These are phyloP conservation scores for Trematocara stigmaticum DNA, from an alignment of 2,113 vertebrate genomes.

Conservation along the genomic window DNA sequence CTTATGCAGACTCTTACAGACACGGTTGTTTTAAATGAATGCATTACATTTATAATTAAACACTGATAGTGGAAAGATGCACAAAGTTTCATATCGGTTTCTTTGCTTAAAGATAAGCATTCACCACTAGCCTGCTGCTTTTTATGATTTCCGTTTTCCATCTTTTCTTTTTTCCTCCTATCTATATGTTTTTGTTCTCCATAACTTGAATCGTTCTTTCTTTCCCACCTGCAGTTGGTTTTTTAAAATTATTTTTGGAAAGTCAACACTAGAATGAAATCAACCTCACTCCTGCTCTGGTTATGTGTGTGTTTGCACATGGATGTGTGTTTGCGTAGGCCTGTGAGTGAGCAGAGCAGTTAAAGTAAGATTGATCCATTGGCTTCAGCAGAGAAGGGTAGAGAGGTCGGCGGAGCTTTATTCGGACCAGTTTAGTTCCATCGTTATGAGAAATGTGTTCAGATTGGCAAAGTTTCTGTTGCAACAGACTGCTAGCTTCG, in stretches of 20 bases:
- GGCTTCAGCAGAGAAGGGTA: conserved; percentile 35
- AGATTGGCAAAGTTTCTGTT: conserved; percentile 17
- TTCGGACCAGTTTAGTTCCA: conserved; percentile 2
- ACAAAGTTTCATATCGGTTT: neutral
- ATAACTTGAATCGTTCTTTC: neutral
- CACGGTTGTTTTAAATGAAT: neutral
- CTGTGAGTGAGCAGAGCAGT: conserved; percentile 8
- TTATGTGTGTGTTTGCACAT: neutral
- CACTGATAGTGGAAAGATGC: neutral
- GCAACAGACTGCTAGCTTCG: neutral
- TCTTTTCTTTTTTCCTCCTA: neutral
- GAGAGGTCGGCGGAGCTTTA: conserved; percentile 19
- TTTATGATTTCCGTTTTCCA: neutral
- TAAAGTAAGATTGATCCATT: conserved; percentile 60
- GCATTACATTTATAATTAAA: neutral
- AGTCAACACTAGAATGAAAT: conserved; percentile 37
- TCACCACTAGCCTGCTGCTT: neutral
- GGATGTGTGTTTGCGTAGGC: neutral
- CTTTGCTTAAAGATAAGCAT: neutral
- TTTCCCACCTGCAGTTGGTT: neutral
- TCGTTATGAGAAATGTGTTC: neutral
- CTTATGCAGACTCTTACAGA: neutral
- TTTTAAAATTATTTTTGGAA: neutral
- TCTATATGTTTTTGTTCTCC: neutral
- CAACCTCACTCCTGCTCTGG: conserved; percentile 2